Conservation (phyloP, 2,113 vertebrate genomes). For the Chionis minor region DNA sequence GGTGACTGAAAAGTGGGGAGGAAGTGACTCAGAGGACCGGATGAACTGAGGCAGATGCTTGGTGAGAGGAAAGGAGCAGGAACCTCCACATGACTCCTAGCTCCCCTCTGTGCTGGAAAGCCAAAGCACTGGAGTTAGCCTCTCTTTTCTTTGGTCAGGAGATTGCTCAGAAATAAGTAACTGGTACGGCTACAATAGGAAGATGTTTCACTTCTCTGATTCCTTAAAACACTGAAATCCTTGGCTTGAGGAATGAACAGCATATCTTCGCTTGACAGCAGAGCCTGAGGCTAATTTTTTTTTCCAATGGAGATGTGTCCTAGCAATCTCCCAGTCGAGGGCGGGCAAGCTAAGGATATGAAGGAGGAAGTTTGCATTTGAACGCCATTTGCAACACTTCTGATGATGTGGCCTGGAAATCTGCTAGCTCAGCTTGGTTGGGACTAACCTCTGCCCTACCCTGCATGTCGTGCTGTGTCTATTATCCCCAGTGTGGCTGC, state of each 20-base stretch:
- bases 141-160: neutral
- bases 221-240: neutral
- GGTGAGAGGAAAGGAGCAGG: neutral
- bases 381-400: neutral
- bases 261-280: neutral
- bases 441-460: neutral
- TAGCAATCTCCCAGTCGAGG: neutral
- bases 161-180: neutral
- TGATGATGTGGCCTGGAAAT: neutral
- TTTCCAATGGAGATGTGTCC: neutral
- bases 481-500: neutral
- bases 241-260: neutral
- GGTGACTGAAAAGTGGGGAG: neutral
- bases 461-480: neutral
- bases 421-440: neutral
- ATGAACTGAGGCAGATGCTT: neutral
- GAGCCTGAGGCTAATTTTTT: neutral
- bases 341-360: neutral
- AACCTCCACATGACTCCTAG: neutral
- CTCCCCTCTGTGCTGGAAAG: neutral
- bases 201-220: neutral
- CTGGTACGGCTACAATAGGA: neutral
- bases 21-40: conserved; percentile 17
- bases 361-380: neutral
- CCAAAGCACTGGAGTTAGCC: neutral